phyloP scores from a whole-genome alignment of 1,140 invertebrate genomes.

The Laodelphax striatellus region DNA sequence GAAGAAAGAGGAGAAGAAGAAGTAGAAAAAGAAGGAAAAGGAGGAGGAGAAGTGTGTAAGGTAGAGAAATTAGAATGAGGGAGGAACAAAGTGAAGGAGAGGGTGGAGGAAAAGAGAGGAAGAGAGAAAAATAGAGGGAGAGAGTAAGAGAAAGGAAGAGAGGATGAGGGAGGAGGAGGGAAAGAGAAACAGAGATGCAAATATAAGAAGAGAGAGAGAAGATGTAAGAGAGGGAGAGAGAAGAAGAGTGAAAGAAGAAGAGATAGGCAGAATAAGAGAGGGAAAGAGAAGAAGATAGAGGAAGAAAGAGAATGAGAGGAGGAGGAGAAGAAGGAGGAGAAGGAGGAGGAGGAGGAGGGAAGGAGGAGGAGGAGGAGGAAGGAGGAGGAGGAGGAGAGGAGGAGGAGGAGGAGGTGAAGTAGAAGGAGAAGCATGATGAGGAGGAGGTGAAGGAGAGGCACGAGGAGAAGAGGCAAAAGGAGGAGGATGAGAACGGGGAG shows the following conservation, averaged over 20 bases:
- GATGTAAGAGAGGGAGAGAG: constrained; percentile 7
- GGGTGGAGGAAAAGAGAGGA: constrained; percentile 8
- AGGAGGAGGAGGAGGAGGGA: constrained; percentile 7
- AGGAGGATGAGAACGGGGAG: no score
- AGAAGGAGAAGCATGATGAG: constrained; percentile 6
- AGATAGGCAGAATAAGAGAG: no score
- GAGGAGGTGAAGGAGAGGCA: constrained; percentile 9
- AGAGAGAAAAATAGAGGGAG: constrained; percentile 8
- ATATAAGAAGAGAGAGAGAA: constrained; percentile 5
- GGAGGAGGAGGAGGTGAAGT: background rate
- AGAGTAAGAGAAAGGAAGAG: constrained; percentile 1
- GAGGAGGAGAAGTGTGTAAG: background rate
- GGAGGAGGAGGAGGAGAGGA: constrained; percentile 7
- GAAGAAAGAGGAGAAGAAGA: constrained; percentile 12
- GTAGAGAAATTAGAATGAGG: constrained; percentile 9
- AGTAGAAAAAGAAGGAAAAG: background rate
- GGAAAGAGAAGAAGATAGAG: background rate
- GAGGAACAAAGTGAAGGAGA: constrained; percentile 9
- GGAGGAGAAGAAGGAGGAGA: constrained; percentile 11
- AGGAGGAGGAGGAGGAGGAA: constrained; percentile 9
- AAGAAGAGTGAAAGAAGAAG: no score
- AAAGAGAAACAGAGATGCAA: no score
- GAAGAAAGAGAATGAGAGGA: background rate
- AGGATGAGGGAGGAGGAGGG: background rate
- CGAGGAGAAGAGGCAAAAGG: no score